phyloP scores from a whole-genome alignment of 2,888 invertebrate genomes.

The Drosophila yooni region DNA sequence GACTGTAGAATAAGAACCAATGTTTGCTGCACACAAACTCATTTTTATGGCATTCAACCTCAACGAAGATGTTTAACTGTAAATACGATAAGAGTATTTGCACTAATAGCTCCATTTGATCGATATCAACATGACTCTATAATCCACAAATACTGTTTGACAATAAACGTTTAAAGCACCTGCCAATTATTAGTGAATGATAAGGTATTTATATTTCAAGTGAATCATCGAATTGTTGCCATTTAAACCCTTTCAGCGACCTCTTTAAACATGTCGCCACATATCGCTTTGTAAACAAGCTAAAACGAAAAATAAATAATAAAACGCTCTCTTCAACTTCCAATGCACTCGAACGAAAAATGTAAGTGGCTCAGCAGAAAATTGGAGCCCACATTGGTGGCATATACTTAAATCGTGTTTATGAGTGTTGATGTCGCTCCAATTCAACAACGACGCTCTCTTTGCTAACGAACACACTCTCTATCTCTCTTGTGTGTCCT shows the following conservation, averaged over 20 bases:
- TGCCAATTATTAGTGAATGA: constrained; percentile 30
- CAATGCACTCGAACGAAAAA: constrained; percentile 32
- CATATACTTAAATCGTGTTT: constrained; percentile 8
- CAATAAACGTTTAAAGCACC: constrained; percentile 19
- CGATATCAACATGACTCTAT: constrained; percentile 12
- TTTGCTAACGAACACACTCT: neutral
- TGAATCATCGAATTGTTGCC: constrained; percentile 25
- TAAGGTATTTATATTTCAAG: constrained; percentile 24
- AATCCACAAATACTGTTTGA: constrained; percentile 10
- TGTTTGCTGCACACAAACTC: constrained; percentile 9
- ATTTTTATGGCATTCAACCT: neutral
- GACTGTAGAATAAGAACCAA: constrained; percentile 10
- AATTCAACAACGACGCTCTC: constrained; percentile 4
- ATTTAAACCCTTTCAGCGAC: constrained; percentile 41
- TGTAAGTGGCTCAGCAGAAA: constrained; percentile 52
- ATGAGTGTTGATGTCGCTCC: neutral
- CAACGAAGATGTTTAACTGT: constrained; percentile 1
- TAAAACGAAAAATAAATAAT: constrained; percentile 12
- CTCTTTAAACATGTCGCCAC: constrained; percentile 47
- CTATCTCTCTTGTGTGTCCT: neutral
- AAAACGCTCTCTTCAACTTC: constrained; percentile 13
- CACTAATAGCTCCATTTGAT: neutral
- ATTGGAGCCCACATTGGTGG: constrained; percentile 46
- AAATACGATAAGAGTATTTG: constrained; percentile 14
- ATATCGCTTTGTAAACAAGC: constrained; percentile 44